These are phyloP conservation scores for Stratiolaelaps scimitus DNA, from an alignment of 1,140 invertebrate genomes.

Conservation along the genomic window DNA sequence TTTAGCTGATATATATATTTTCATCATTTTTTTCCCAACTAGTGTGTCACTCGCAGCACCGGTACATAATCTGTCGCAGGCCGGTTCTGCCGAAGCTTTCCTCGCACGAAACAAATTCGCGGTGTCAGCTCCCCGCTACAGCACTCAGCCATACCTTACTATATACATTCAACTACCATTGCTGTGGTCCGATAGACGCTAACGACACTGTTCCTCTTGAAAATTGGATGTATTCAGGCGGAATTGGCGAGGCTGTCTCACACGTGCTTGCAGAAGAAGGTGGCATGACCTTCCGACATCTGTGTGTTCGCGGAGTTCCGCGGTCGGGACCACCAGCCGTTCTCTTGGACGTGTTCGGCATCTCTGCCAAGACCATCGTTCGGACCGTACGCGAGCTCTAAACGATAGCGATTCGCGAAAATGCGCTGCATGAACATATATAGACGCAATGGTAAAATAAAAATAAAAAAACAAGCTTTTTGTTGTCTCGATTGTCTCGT, in stretches of 20 bases:
- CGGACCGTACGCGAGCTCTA: conserved; percentile 46
- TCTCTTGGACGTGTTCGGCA: conserved; percentile 74
- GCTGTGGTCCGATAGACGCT: neutral
- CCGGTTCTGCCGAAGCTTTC: too few species aligned
- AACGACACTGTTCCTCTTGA: neutral
- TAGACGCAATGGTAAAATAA: neutral
- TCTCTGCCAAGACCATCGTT: conserved; percentile 65
- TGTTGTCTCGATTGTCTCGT: too few species aligned
- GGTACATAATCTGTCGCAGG: too few species aligned
- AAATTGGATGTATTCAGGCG: conserved; percentile 50
- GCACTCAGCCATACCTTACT: too few species aligned
- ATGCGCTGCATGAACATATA: neutral
- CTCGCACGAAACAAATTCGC: too few species aligned
- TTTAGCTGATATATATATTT: too few species aligned
- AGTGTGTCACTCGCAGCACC: neutral
- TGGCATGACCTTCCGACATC: conserved; percentile 62
- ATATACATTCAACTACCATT: too few species aligned
- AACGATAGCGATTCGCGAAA: neutral
- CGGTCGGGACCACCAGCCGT: conserved; percentile 74
- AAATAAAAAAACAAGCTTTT: neutral
- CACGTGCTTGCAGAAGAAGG: conserved; percentile 59
- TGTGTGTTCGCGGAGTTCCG: conserved; percentile 73
- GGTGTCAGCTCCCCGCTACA: too few species aligned
- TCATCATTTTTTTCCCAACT: conserved; percentile 2
- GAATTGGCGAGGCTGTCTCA: conserved; percentile 84